These are phyloP conservation scores for Druceiella hillmani DNA, from an alignment of 2,888 invertebrate genomes.

Conservation along the genomic window DNA sequence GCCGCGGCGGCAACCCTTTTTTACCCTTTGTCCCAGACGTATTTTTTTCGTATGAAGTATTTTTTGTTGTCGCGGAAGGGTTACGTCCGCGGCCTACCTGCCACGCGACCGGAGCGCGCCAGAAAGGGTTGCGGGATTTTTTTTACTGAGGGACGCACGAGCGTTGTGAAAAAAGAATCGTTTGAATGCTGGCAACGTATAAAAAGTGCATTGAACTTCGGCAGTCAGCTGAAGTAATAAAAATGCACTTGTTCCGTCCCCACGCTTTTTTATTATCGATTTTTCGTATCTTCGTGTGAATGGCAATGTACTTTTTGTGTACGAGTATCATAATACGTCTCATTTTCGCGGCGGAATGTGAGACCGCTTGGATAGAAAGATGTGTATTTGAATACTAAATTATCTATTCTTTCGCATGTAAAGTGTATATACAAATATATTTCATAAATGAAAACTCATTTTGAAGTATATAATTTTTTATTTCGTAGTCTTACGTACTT, in stretches of 20 bases:
- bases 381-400: no score
- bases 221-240: constrained; percentile 46
- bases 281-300: no score
- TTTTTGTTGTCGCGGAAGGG: background rate
- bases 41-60: constrained; percentile 34
- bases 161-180: constrained; percentile 38
- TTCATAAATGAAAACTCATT: no score
- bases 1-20: constrained; percentile 49
- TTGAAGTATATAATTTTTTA: no score
- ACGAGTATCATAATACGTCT: no score
- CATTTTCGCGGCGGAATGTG: no score
- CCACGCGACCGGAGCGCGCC: no score
- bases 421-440: no score
- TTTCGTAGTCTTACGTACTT: no score
- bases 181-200: constrained; percentile 42
- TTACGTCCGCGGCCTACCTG: constrained; percentile 43
- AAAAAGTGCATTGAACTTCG: constrained; percentile 46
- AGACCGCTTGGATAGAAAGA: no score
- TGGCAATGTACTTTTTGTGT: no score
- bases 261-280: constrained; percentile 38
- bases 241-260: constrained; percentile 41
- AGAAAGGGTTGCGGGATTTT: constrained; percentile 48
- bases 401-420: no score
- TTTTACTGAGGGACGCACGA: constrained; percentile 38
- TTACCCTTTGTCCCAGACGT: constrained; percentile 48